Conservation (phyloP, 2,113 vertebrate genomes). For the Tonatia bakeri region DNA sequence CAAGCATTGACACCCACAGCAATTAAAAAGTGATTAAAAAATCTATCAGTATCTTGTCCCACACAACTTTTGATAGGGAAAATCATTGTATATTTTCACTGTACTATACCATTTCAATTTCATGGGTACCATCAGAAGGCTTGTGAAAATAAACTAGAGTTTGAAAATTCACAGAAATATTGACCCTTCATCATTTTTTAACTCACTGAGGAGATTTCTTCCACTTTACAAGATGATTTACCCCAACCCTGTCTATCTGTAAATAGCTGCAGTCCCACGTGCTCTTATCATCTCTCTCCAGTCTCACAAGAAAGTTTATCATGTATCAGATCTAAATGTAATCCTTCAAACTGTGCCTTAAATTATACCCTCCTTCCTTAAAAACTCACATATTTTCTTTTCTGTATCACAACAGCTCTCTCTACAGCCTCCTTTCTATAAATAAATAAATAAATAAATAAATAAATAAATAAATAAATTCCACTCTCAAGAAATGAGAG, state of each 20-base stretch:
- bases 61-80: background rate
- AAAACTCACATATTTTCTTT: background rate
- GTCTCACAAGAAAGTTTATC: constrained; percentile 2
- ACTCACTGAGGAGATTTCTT: background rate
- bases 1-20: background rate
- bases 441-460: background rate
- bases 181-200: background rate
- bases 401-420: background rate
- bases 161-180: background rate
- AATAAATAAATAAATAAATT: background rate
- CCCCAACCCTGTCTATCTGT: background rate
- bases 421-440: too few species aligned
- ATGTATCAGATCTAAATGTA: constrained; percentile 1
- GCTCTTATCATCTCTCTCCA: constrained; percentile 12
- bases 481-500: background rate
- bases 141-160: background rate
- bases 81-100: background rate
- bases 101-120: background rate
- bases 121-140: background rate
- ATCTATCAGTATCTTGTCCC: background rate
- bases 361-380: background rate
- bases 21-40: background rate
- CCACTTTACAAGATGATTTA: background rate
- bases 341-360: constrained; percentile 12
- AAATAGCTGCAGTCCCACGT: background rate